Conservation (phyloP, 2,113 vertebrate genomes). For the Drymodes brunneopygia region DNA sequence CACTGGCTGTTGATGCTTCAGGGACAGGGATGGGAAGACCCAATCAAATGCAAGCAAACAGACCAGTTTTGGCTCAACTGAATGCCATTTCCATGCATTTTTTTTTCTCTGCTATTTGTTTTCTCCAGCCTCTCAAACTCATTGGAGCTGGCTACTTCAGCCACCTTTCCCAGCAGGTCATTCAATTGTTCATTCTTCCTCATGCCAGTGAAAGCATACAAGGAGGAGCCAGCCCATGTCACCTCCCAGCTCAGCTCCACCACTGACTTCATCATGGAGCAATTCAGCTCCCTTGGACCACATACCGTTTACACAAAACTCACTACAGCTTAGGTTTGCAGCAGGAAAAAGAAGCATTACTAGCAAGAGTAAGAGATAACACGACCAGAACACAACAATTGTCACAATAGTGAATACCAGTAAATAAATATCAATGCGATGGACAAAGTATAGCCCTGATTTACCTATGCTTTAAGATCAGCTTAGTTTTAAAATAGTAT, state of each 20-base stretch:
- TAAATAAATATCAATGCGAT: neutral
- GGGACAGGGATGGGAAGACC: neutral
- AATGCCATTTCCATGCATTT: neutral
- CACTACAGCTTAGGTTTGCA: neutral
- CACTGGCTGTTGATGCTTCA: neutral
- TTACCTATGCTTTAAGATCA: neutral
- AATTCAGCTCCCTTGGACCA: neutral
- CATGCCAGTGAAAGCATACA: rapidly evolving
- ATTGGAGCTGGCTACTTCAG: neutral
- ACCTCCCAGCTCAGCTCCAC: neutral
- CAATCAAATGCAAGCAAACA: neutral
- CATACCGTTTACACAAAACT: neutral
- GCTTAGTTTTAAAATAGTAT: neutral
- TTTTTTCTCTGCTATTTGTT: neutral
- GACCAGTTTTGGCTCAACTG: neutral
- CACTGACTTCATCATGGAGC: neutral
- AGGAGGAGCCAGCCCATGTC: neutral
- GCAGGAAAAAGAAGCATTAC: neutral
- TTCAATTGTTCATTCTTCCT: neutral
- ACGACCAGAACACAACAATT: neutral
- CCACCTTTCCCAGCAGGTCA: neutral
- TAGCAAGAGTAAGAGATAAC: neutral
- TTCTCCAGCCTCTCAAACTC: neutral
- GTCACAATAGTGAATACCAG: neutral
- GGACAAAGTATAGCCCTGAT: neutral